A percentile compares a stretch with the other conserved stretches of the same genome.
Conservation (phyloP, 1,140 invertebrate genomes). For the Camponotus vicinus region DNA sequence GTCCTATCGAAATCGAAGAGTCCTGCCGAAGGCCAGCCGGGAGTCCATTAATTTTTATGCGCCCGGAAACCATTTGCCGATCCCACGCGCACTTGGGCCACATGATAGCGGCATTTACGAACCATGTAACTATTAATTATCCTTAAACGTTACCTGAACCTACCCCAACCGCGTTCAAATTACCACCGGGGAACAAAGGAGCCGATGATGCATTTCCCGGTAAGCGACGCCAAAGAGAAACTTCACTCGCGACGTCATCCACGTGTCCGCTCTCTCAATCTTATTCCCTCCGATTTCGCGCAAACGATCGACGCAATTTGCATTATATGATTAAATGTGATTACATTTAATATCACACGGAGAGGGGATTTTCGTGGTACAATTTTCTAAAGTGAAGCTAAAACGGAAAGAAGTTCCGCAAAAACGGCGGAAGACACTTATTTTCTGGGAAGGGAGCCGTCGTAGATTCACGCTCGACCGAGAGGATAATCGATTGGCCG, state of each 20-base stretch:
- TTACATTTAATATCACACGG: neutral
- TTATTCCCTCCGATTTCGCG: neutral
- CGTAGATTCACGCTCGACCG: constrained; percentile 66
- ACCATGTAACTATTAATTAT: constrained; percentile 81
- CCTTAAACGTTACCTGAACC: constrained; percentile 75
- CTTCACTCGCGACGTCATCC: constrained; percentile 20
- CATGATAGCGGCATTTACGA: constrained; percentile 78
- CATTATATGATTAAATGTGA: neutral
- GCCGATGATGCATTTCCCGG: constrained; percentile 40
- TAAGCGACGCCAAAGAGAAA: neutral
- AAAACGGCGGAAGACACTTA: constrained; percentile 43
- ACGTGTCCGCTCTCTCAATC: neutral
- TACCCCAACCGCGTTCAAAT: constrained; percentile 74
- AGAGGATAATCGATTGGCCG: constrained; percentile 73
- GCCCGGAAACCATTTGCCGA: constrained; percentile 77
- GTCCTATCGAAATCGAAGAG: constrained; percentile 52
- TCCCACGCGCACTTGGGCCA: constrained; percentile 69
- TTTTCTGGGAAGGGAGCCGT: constrained; percentile 37
- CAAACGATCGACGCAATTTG: neutral
- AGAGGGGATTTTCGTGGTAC: neutral
- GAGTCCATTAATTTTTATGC: constrained; percentile 79
- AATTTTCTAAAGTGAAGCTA: constrained; percentile 17
- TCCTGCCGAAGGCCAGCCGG: constrained; percentile 58
- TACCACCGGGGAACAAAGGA: constrained; percentile 64
- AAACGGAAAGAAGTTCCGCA: constrained; percentile 40